Percentiles rank a stretch among this genome's conserved stretches.
Evolutionary conservation across 1,140 invertebrate species (phyloP).

Genomic region (Drosophila elegans): DNA sequence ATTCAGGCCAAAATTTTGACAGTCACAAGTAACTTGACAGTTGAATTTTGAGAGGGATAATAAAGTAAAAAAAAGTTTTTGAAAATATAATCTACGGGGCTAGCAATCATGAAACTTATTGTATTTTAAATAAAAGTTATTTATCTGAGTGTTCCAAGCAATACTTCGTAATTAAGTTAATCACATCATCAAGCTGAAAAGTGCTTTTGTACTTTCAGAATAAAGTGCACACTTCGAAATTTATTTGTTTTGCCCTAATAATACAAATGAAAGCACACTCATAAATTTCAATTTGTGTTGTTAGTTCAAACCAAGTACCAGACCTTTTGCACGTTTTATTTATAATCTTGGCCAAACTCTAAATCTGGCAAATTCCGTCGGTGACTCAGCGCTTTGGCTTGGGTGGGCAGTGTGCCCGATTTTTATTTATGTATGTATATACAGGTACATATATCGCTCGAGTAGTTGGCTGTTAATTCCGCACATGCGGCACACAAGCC

Average conservation of each 20-base stretch:
- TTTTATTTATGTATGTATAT: background rate
- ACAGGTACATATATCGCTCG: conserved; percentile 1
- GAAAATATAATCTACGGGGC: background rate
- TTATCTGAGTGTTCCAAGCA: background rate
- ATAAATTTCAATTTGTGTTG: conserved; percentile 31
- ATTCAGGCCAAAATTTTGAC: conserved; percentile 6
- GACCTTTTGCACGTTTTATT: conserved; percentile 14
- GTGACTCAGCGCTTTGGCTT: conserved; percentile 9
- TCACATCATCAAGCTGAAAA: conserved; percentile 8
- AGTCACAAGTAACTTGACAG: background rate
- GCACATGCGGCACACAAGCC: conserved; percentile 38
- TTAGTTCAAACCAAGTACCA: conserved; percentile 11
- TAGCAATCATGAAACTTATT: background rate
- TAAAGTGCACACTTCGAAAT: conserved; percentile 28
- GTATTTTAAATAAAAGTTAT: background rate
- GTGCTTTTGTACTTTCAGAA: conserved; percentile 11
- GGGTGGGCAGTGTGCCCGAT: conserved; percentile 22
- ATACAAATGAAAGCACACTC: conserved; percentile 18
- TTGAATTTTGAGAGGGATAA: background rate
- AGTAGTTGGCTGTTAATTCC: conserved; percentile 49
- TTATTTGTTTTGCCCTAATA: conserved; percentile 8
- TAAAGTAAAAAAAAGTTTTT: background rate
- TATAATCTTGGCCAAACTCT: conserved; percentile 26
- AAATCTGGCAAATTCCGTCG: conserved; percentile 18
- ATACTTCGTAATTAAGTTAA: background rate